Conservation (phyloP, 2,888 invertebrate genomes). For the Allygus modestus region DNA sequence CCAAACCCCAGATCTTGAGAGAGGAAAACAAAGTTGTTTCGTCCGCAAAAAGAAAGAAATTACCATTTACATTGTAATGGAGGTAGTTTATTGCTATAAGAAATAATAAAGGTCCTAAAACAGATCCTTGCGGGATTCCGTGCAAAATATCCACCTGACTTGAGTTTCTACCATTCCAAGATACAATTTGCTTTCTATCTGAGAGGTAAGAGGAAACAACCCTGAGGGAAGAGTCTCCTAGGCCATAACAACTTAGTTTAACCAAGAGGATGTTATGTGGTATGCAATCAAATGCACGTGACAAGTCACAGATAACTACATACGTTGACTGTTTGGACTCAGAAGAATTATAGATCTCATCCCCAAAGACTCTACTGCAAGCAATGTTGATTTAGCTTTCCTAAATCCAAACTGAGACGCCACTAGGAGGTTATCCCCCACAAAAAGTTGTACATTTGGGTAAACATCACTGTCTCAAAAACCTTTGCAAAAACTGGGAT, state of each 20-base stretch:
- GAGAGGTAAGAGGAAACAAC: too few relatives aligned
- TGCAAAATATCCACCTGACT: too few relatives aligned
- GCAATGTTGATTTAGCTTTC: background rate
- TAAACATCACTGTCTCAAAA: background rate
- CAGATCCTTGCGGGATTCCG: too few relatives aligned
- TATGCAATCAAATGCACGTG: constrained; percentile 19
- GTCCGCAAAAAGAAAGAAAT: too few relatives aligned
- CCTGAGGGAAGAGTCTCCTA: too few relatives aligned
- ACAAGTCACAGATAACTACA: constrained; percentile 10
- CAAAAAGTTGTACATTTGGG: background rate
- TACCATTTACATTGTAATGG: too few relatives aligned
- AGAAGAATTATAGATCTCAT: background rate
- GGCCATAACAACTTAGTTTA: constrained; percentile 12
- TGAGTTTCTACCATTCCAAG: too few relatives aligned
- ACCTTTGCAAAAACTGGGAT: constrained; percentile 29
- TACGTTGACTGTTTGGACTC: background rate
- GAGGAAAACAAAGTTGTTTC: background rate
- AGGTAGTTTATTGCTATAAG: too few relatives aligned
- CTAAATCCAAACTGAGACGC: constrained; percentile 20
- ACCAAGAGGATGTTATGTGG: background rate
- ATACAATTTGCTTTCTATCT: too few relatives aligned
- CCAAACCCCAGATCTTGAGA: background rate
- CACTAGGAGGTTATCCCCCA: background rate
- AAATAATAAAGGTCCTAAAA: too few relatives aligned
- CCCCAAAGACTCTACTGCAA: background rate